Base-by-base conservation (phyloP, 2,797 vertebrate genomes). In the Acropternis orthonyx region DNA sequence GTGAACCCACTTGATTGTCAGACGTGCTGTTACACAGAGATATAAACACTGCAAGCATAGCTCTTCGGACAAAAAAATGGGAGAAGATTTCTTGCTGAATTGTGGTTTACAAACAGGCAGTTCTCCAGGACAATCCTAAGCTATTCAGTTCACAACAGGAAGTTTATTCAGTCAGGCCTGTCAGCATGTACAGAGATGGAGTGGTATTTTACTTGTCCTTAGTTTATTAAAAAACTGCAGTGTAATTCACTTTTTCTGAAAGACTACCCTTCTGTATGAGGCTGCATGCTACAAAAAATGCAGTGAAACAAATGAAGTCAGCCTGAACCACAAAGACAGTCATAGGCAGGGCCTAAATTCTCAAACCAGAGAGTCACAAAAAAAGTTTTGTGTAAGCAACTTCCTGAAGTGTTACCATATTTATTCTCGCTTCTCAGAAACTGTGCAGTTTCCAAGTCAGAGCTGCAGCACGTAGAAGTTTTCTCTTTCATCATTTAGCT, bases 371-470 rank as follows among this genome's bases (percentile, higher is more conserved):
- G 9, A 39, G 9, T 34, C 63, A 51, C 56, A 63, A 43, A n/a
- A 68, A 73, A 61, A 8, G 7, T 12, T 23, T 5, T 24, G 34
- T 10, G 4, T 26, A 51, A 81, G 23, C 52, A 73, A 21, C 62
- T 84, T 91, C 76, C 82, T 89, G 58, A 88, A 89, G 37, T 24
- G 17, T 77, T 54, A 88, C 18, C 16, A 18, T 32, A 81, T n/a
- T 92, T 93, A 83, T 69, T 76, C 77, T 59, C 59, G 28, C 27
- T 88, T 92, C 87, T 81, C 67, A 58, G 65, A 80, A 93, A 61
- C 39, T 1, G n/a, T 5, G 15, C 26, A 20, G 39, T 59, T 95
- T 88, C 78, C 55, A 85, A 48, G 66, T 44, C 46, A 36, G 37
- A 84, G 23, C 51, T 85, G 34, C 51, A 68, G 21, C 39, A 88